These are phyloP conservation scores for Struthidea cinerea DNA, from an alignment of 2,113 vertebrate species.

Conservation along the genomic window DNA sequence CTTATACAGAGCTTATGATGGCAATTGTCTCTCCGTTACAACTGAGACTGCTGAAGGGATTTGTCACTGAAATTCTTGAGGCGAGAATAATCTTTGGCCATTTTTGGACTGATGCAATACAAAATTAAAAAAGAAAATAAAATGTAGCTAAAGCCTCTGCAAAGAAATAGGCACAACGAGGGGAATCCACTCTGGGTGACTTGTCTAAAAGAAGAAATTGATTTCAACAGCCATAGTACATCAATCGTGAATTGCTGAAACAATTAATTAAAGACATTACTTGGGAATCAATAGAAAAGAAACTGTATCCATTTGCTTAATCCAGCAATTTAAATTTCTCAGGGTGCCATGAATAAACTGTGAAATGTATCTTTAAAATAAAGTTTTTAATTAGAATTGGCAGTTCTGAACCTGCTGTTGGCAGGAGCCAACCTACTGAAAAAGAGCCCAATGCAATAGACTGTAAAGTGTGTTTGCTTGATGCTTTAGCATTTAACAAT, in stretches of 20 bases:
- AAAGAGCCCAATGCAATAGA: constrained; percentile 8
- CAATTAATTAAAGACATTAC: neutral
- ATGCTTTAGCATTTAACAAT: constrained; percentile 25
- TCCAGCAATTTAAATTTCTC: constrained; percentile 12
- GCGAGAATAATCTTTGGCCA: neutral
- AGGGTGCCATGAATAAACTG: constrained; percentile 36
- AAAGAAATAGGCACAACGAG: neutral
- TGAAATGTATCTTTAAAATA: constrained; percentile 64
- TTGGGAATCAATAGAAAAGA: neutral
- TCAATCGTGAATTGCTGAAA: neutral
- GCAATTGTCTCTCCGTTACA: neutral
- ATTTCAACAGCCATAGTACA: neutral
- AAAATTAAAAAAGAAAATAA: constrained; percentile 8
- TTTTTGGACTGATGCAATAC: neutral
- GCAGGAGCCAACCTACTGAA: constrained; percentile 37
- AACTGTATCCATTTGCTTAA: neutral
- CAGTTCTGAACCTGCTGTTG: constrained; percentile 58
- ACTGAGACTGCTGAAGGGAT: neutral
- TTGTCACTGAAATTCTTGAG: constrained; percentile 15
- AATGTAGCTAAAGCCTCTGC: neutral
- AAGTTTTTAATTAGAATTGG: constrained; percentile 67
- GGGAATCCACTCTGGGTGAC: neutral
- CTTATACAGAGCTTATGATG: neutral
- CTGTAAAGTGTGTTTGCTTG: constrained; percentile 10
- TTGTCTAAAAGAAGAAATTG: neutral